A percentile compares a stretch with the other conserved stretches of the same genome.
phyloP scores from a whole-genome alignment of 2,113 vertebrate species.

The Nyctibius bracteatus region DNA sequence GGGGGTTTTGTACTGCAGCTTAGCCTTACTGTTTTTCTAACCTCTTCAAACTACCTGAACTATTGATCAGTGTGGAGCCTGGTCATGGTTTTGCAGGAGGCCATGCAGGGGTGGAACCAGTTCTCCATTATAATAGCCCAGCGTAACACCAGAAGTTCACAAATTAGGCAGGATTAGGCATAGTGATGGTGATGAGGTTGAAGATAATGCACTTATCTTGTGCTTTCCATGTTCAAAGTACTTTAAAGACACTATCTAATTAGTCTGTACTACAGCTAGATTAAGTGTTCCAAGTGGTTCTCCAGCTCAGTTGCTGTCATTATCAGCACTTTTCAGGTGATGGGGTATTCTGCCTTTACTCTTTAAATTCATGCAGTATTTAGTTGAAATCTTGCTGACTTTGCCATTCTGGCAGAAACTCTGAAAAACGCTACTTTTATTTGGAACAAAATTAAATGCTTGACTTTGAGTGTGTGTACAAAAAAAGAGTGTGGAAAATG shows the following conservation, averaged over 20 bases:
- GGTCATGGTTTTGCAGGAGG: neutral
- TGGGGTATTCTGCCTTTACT: neutral
- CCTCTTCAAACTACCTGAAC: neutral
- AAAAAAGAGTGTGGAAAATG: neutral
- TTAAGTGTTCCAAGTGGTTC: neutral
- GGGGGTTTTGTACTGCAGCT: accelerated
- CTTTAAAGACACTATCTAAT: neutral
- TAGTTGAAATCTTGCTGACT: neutral
- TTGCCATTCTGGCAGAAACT: neutral
- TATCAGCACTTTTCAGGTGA: neutral
- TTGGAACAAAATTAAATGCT: neutral
- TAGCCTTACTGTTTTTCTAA: neutral
- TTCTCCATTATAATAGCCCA: neutral
- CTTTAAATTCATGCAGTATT: neutral
- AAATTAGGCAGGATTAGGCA: neutral
- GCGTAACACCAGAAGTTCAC: neutral
- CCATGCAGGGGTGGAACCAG: neutral
- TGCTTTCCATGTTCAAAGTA: neutral
- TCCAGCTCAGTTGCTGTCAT: neutral
- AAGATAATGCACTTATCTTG: neutral
- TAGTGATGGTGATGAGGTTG: neutral
- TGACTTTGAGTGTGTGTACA: neutral
- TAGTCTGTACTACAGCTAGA: neutral
- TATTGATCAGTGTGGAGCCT: neutral
- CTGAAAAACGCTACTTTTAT: neutral